These are phyloP conservation scores for Ichneumoninae sp. DNA, from an alignment of 2,888 invertebrate species.

Conservation along the genomic window DNA sequence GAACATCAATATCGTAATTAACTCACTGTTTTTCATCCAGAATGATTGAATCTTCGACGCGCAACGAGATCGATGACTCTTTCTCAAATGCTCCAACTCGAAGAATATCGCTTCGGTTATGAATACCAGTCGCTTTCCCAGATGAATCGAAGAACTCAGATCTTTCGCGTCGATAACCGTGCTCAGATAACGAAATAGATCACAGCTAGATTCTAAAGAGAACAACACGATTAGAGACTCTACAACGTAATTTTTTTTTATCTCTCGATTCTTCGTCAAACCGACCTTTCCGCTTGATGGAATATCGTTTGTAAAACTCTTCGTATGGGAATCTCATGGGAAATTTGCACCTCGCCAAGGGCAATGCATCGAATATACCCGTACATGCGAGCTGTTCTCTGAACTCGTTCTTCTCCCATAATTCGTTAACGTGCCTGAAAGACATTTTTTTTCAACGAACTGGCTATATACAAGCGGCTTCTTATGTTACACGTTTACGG, in stretches of 20 bases:
- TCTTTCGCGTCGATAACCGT: constrained; percentile 60
- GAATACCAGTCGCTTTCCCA: constrained; percentile 74
- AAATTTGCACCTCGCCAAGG: constrained; percentile 74
- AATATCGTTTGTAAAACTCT: constrained; percentile 74
- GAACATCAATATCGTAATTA: constrained; percentile 4
- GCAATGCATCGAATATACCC: constrained; percentile 74
- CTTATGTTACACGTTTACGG: constrained; percentile 1
- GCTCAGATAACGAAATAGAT: constrained; percentile 23
- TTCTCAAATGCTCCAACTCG: constrained; percentile 71
- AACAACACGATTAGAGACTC: constrained; percentile 4
- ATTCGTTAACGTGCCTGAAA: constrained; percentile 64
- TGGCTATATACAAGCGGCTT: background rate
- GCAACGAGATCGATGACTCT: constrained; percentile 67
- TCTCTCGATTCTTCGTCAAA: constrained; percentile 16
- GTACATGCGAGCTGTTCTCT: constrained; percentile 72
- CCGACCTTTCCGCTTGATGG: constrained; percentile 61
- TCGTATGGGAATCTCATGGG: constrained; percentile 71
- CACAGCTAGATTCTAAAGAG: constrained; percentile 9
- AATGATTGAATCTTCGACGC: constrained; percentile 73
- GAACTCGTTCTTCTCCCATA: constrained; percentile 73
- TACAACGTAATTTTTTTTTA: background rate
- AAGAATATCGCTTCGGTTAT: constrained; percentile 71
- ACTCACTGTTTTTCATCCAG: constrained; percentile 73
- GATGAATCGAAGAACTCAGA: constrained; percentile 65
- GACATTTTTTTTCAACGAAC: background rate